Evolutionary conservation across 2,797 vertebrate genomes (phyloP).

Genomic region (Monodelphis domestica): DNA sequence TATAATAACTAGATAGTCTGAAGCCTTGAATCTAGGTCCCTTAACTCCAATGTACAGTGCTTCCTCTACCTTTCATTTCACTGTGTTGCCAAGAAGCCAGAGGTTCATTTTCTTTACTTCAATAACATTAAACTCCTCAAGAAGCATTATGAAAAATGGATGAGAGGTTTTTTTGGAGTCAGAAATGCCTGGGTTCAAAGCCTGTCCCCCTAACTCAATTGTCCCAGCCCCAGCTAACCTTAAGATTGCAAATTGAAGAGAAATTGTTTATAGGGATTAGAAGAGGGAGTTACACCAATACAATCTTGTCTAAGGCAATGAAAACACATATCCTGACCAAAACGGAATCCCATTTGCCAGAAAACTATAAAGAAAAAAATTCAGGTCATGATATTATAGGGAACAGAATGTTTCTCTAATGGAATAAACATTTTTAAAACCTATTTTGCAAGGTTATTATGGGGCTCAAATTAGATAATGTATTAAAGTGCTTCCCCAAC

Average conservation of each 20-base stretch:
- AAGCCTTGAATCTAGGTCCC: neutral
- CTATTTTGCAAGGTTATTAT: neutral
- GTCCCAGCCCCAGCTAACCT: neutral
- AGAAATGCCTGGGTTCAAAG: neutral
- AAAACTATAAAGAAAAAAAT: conserved; percentile 13
- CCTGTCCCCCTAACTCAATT: neutral
- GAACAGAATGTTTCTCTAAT: neutral
- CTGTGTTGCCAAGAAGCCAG: neutral
- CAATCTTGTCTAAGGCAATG: neutral
- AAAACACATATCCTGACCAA: neutral
- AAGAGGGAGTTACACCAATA: neutral
- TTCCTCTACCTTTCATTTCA: neutral
- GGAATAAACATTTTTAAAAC: neutral
- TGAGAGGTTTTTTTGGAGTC: neutral
- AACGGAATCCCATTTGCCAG: neutral
- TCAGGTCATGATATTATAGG: conserved; percentile 15
- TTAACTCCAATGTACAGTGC: neutral
- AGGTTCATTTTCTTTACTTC: neutral
- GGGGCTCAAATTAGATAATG: neutral
- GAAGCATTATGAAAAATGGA: neutral
- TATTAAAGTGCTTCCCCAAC: neutral
- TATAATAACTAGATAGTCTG: neutral
- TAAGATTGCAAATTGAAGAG: neutral
- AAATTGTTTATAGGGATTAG: neutral
- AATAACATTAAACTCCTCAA: neutral